Percentiles rank a stretch among this genome's conserved stretches.
Evolutionary conservation across 2,113 vertebrate genomes (phyloP).

Genomic region (Eolophus roseicapilla): DNA sequence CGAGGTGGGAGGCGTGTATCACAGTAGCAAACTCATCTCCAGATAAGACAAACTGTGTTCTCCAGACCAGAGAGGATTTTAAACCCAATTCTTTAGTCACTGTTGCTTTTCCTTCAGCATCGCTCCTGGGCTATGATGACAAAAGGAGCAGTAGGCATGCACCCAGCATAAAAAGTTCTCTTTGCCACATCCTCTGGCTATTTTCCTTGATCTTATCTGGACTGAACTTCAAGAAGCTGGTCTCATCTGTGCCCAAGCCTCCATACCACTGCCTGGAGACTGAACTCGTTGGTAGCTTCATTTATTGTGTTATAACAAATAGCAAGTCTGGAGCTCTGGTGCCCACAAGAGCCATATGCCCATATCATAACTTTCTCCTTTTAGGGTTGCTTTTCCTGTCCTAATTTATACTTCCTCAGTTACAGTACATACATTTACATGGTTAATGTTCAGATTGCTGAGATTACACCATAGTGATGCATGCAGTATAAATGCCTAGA

Average conservation of each 20-base stretch:
- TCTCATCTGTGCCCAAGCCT: neutral
- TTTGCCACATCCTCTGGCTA: neutral
- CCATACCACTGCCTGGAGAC: neutral
- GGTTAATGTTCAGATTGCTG: slow-evolving; percentile 46
- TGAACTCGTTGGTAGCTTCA: neutral
- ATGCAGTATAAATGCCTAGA: slow-evolving; percentile 55
- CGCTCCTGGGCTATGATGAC: neutral
- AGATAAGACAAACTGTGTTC: neutral
- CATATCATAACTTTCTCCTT: slow-evolving; percentile 36
- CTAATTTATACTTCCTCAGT: slow-evolving; percentile 55
- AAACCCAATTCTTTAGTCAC: neutral
- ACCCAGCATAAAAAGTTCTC: neutral
- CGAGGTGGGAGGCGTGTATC: neutral
- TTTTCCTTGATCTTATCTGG: neutral
- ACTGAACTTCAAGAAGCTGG: neutral
- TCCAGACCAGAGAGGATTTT: neutral
- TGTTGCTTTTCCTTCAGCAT: neutral
- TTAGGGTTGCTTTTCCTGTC: slow-evolving; percentile 54
- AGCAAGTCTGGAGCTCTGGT: neutral
- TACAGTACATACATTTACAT: slow-evolving; percentile 66
- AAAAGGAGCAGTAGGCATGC: neutral
- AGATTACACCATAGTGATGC: slow-evolving; percentile 59
- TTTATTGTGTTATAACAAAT: slow-evolving; percentile 21
- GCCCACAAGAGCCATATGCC: slow-evolving; percentile 20
- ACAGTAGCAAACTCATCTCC: neutral